Evolutionary conservation across 2,888 invertebrate species (phyloP).

Genomic region (Leptopterna dolabrata): DNA sequence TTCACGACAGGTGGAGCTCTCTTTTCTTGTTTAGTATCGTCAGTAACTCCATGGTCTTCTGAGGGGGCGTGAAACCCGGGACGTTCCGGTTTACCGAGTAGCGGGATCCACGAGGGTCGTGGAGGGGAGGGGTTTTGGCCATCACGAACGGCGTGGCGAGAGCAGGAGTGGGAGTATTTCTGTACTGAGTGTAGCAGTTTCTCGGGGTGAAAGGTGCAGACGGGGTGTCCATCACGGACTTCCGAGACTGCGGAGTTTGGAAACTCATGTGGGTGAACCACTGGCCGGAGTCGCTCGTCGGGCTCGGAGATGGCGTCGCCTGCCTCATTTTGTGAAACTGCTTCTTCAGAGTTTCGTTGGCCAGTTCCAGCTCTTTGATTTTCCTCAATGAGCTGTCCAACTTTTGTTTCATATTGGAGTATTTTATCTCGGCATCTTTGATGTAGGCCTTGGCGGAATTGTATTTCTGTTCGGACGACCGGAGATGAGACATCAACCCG

Average conservation of each 20-base stretch:
- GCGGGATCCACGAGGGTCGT: background rate
- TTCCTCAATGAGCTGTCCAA: constrained; percentile 7
- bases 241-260: background rate
- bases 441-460: background rate
- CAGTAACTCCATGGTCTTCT: background rate
- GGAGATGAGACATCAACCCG: constrained; percentile 14
- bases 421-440: constrained; percentile 10
- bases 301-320: constrained; percentile 4
- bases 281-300: background rate
- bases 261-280: constrained; percentile 26
- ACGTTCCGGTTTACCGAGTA: background rate
- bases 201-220: constrained; percentile 10
- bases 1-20: background rate
- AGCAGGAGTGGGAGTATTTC: background rate
- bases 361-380: constrained; percentile 15
- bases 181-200: constrained; percentile 3
- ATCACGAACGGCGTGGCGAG: background rate
- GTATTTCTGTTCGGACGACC: background rate
- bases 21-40: constrained; percentile 15
- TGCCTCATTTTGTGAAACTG: background rate
- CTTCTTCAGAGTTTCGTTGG: constrained; percentile 11
- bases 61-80: background rate
- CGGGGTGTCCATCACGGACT: background rate
- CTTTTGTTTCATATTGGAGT: constrained; percentile 4
- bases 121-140: background rate